Evolutionary conservation across 2,113 vertebrate species (phyloP).

Genomic region (Syrrhaptes paradoxus): DNA sequence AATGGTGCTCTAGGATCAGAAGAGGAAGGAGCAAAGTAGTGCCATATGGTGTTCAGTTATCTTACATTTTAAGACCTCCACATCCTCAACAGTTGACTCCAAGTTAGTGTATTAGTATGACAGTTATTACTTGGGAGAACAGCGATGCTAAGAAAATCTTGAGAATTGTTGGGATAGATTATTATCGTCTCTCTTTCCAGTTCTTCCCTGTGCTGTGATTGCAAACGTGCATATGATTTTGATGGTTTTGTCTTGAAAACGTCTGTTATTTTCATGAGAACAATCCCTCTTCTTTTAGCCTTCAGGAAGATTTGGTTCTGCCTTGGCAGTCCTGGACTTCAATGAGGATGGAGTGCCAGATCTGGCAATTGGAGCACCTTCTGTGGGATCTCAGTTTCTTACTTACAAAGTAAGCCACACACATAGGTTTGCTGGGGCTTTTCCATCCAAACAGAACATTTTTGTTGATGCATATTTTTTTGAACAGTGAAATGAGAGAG

Average conservation of each 20-base stretch:
- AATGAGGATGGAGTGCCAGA: constrained; percentile 75
- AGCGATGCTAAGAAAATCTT: background rate
- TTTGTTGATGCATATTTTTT: background rate
- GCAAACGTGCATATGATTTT: background rate
- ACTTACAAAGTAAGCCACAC: constrained; percentile 72
- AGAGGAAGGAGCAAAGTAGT: background rate
- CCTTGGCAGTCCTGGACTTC: constrained; percentile 78
- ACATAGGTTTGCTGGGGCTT: fast-evolving
- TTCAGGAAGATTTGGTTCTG: constrained; percentile 80
- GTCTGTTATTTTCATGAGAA: background rate
- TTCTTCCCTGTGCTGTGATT: background rate
- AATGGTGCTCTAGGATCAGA: background rate
- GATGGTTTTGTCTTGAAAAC: background rate
- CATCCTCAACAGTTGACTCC: background rate
- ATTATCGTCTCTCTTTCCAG: background rate
- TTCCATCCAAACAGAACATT: background rate
- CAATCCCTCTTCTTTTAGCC: constrained; percentile 49
- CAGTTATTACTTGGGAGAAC: background rate
- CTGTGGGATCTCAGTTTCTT: constrained; percentile 75
- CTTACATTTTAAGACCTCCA: background rate
- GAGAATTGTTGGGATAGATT: background rate
- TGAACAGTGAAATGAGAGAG: background rate
- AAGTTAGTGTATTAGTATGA: background rate
- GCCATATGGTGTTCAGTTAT: background rate
- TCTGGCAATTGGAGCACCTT: constrained; percentile 77